These are phyloP conservation scores for Eubucco bourcierii DNA, from an alignment of 2,113 vertebrate species.

Conservation along the genomic window DNA sequence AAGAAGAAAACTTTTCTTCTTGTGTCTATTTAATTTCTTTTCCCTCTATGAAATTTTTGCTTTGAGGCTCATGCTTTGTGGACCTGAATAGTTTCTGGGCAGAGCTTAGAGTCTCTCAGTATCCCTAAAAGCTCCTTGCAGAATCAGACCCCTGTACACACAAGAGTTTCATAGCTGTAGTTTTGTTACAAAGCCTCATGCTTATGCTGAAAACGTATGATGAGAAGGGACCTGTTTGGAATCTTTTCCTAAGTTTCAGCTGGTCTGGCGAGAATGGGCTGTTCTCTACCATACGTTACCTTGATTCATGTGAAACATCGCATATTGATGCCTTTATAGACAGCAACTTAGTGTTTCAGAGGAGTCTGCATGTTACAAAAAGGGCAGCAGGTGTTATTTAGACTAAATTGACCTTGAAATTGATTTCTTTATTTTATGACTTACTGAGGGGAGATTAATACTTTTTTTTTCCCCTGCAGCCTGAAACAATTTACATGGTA, in stretches of 20 bases:
- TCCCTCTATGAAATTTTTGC: not conserved
- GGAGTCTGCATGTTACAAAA: slow-evolving; percentile 62
- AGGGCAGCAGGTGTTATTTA: slow-evolving; percentile 82
- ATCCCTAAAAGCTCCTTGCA: not conserved
- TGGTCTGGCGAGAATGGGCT: not conserved
- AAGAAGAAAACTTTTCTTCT: not conserved
- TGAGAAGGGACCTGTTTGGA: not conserved
- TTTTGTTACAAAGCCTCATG: not conserved
- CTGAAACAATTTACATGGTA: slow-evolving; percentile 83
- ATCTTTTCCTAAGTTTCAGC: not conserved
- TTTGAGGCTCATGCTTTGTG: not conserved
- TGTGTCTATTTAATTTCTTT: fast-evolving
- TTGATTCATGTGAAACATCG: not conserved
- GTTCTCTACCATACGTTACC: not conserved
- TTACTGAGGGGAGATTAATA: slow-evolving; percentile 81
- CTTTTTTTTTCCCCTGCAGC: slow-evolving; percentile 59
- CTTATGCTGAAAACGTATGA: not conserved
- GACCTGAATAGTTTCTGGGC: fast-evolving
- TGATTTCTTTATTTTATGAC: slow-evolving; percentile 88
- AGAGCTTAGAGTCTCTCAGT: fast-evolving
- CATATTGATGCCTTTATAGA: slow-evolving; percentile 51
- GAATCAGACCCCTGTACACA: not conserved
- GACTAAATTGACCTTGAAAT: slow-evolving; percentile 88
- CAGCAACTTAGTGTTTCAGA: slow-evolving; percentile 47
- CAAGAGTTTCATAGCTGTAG: not conserved